phyloP scores from a whole-genome alignment of 2,113 vertebrate genomes.

The Mesitornis unicolor region DNA sequence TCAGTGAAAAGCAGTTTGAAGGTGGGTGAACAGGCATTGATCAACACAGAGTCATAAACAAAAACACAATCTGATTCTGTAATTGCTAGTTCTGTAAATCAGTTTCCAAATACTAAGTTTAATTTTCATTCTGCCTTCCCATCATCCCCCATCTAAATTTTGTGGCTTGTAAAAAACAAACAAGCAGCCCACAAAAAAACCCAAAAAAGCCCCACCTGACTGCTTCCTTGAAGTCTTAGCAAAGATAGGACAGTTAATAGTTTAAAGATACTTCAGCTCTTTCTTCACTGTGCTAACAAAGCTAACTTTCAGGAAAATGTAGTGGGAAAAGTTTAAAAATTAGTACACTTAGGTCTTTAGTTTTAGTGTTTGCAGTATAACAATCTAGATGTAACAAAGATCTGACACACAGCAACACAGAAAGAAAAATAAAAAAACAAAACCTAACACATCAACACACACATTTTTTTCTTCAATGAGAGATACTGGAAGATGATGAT shows the following conservation, averaged over 20 bases:
- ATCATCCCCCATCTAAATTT: background rate
- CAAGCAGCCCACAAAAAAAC: too few relatives aligned
- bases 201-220: background rate
- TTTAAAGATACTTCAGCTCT: background rate
- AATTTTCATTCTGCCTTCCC: background rate
- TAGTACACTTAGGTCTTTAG: background rate
- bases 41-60: background rate
- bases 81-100: background rate
- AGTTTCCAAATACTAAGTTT: background rate
- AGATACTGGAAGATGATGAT: background rate
- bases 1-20: background rate
- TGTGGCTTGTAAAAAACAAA: background rate
- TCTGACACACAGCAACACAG: background rate
- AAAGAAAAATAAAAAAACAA: background rate
- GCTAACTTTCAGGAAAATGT: background rate
- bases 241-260: background rate
- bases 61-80: background rate
- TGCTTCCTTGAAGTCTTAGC: background rate
- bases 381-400: background rate
- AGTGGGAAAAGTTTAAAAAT: background rate
- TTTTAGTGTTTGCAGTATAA: background rate
- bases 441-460: background rate
- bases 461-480: background rate
- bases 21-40: background rate
- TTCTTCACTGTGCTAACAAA: background rate